Conservation (phyloP, 2,888 invertebrate genomes). For the Pseudeuparius sepicola region DNA sequence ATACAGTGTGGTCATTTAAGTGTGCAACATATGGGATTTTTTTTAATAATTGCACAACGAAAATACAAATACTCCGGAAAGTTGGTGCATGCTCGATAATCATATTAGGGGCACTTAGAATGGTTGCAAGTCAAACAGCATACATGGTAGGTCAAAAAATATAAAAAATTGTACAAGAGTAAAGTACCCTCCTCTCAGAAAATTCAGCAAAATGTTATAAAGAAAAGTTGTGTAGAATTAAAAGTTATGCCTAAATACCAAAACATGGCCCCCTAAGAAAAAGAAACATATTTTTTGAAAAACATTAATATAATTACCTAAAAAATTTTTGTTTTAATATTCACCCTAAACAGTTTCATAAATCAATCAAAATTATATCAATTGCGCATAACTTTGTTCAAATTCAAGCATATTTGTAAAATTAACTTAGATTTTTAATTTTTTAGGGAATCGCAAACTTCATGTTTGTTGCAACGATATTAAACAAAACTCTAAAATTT, state of each 20-base stretch:
- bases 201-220: too few species aligned
- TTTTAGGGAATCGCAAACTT: slow-evolving; percentile 6
- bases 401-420: slow-evolving; percentile 6
- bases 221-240: slow-evolving; percentile 2
- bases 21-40: slow-evolving; percentile 6
- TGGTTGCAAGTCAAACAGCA: slow-evolving; percentile 10
- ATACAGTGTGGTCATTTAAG: slow-evolving; percentile 4
- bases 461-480: slow-evolving; percentile 9
- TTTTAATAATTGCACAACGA: too few species aligned
- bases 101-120: slow-evolving; percentile 4
- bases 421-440: slow-evolving; percentile 5
- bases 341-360: too few species aligned
- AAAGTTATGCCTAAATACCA: slow-evolving; percentile 3
- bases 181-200: slow-evolving; percentile 5
- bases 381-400: slow-evolving; percentile 5
- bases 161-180: slow-evolving; percentile 6
- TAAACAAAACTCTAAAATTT: slow-evolving; percentile 8
- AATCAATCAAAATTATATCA: slow-evolving; percentile 1
- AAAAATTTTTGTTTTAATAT: too few species aligned
- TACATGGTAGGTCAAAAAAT: slow-evolving; percentile 6
- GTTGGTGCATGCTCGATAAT: slow-evolving; percentile 4
- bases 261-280: too few species aligned
- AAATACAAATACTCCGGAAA: slow-evolving; percentile 2
- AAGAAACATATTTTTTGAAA: too few species aligned
- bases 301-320: too few species aligned